These are phyloP conservation scores for Pteruthius melanotis DNA, from an alignment of 2,113 vertebrate genomes.

Conservation along the genomic window DNA sequence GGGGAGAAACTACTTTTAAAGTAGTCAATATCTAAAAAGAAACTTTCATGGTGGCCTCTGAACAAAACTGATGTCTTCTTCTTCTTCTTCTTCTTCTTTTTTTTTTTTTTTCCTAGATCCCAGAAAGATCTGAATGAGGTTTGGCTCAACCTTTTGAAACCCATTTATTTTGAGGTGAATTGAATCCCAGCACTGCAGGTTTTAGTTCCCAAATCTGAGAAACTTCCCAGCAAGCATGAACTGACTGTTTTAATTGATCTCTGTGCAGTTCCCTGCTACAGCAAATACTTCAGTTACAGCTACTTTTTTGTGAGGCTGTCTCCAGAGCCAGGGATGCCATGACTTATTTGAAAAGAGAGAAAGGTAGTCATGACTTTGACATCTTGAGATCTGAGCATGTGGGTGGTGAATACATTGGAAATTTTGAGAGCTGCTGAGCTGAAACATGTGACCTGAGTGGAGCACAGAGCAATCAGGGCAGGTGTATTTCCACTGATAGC, in stretches of 20 bases:
- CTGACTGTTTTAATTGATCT: background rate
- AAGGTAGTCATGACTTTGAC: background rate
- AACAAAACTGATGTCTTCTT: background rate
- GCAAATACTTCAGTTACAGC: background rate
- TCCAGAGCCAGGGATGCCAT: background rate
- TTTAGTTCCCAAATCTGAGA: background rate
- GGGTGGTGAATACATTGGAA: background rate
- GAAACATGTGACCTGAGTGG: conserved; percentile 4
- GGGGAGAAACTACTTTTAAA: background rate
- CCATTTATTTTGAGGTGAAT: background rate
- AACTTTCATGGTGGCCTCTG: background rate
- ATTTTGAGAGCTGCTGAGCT: conserved; percentile 9
- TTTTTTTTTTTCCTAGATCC: background rate
- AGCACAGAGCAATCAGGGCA: background rate
- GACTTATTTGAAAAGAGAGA: background rate
- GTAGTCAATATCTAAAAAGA: background rate
- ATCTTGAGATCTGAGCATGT: background rate
- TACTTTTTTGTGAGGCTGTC: background rate
- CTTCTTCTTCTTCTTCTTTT: too few relatives aligned
- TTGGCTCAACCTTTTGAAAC: background rate
- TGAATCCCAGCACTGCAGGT: background rate
- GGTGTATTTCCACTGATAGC: background rate
- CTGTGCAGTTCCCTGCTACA: background rate
- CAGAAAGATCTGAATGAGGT: background rate
- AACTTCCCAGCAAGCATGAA: background rate